Base-by-base conservation (phyloP, 2,797 vertebrate species). In the Meriones psammophilus region DNA sequence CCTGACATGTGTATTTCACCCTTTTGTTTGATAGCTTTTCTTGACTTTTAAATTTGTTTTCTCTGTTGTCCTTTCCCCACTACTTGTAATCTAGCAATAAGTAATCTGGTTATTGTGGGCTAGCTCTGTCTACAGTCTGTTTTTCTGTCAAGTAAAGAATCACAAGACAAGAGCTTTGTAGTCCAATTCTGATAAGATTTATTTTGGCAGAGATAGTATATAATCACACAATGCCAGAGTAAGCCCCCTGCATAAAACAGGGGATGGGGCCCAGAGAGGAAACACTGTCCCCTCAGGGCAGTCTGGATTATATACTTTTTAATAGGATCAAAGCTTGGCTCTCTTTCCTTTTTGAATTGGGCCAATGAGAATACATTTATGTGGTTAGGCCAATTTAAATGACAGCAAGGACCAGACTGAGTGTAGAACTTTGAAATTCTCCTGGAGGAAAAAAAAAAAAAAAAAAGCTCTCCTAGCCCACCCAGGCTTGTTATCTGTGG, bases 11-110 rank as follows among this genome's bases (percentile, higher is more conserved):
- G 24, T 39, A 36, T 80, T 64, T 86, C 54, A 73, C 89, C 12
- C 24, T 22, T 92, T 33, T 73, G 68, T 36, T 58, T 89, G 56
- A 54, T 92, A 66, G 26, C 42, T 58, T 71, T 87, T 73, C 68
- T 69, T 89, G 30, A 30, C 2, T 17, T 78, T 86, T 74, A 54
- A 14, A 87, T 90, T 81, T 89, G 20, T 74, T 60, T 95, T 92
- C 17, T 78, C 28, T 39, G 10, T 80, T 62, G 66, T 62, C 13
- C 28, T 90, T 64, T 88, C 66, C 13, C 15, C 3, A 3, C 0
- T 12, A 69, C 30, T 69, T 69, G 20, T 26, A 54, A n/a, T 26
- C 20, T 36, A 69, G 84, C 46, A 69, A 36, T 54, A 86, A 69
- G 66, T 24, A 15, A n/a, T 69, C 66, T 69, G 17, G 84, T 9